Base-by-base conservation (phyloP, 2,797 vertebrate species). In the Pipistrellus pipistrellus region DNA sequence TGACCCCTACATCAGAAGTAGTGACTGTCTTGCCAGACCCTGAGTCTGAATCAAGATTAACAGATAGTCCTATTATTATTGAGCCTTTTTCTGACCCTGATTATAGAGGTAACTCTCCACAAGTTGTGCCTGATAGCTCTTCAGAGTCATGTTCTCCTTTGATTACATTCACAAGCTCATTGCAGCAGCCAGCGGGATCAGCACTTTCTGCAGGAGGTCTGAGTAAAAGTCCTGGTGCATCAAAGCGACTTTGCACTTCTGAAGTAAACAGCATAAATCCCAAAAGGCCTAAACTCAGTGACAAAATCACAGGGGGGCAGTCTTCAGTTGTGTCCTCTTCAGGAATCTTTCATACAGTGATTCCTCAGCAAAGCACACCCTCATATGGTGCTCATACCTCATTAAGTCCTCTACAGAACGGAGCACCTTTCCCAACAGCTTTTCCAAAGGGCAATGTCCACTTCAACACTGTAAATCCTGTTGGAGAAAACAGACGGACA, bases 41-140 rank as follows among this genome's bases (percentile, higher is more conserved):
- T 78, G 89, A 68, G 10, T 59, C 91, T 76, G 93, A 95, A 57
- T 94, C 82, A 38, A 94, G 96, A 80, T 95, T 95, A 64, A 80
- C 96, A 90, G 91, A 96, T 66, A 97, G 96, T 85, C 97, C 96
- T 78, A 32, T 96, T 78, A 93, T 96, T 95, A 95, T 95, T 41
- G 96, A 97, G 64, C 89, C 96, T 78, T 96, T 94, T 72, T 82
- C 93, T 32, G 75, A 95, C 48, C 48, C 92, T 73, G 88, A 90
- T 76, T 89, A n/a, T 96, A 73, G 62, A 93, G 80, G n/a, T 64
- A 85, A 51, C 83, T 96, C 82, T 51, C 83, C 88, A 46, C 87
- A 94, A 62, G 46, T 93, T 3, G 89, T 96, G 96, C 96, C 96
- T 95, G 27, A 57, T 85, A 95, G 68, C 44, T 91, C 94, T 90